Base-by-base conservation (phyloP, 1,140 invertebrate species). In the Agraylea sexmaculata region DNA sequence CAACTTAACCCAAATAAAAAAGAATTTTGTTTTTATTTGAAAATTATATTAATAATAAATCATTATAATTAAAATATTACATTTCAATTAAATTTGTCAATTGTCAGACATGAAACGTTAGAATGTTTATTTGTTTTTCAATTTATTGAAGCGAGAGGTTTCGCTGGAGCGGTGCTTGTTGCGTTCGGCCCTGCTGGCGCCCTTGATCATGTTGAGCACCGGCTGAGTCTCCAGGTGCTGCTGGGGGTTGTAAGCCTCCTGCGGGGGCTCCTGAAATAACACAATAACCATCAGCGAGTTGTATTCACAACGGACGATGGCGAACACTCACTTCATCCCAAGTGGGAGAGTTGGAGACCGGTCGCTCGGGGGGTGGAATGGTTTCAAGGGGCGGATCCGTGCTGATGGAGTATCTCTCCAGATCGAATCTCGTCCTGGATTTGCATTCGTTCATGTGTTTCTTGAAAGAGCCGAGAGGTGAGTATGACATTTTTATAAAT, bases 111-210 rank as follows among this genome's bases (percentile, higher is more conserved):
- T 16, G 12, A 30, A 30, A 30, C 3, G 16, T 30, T 30, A 13
- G 12, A 4, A 11, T 30, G 16, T 13, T 30, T n/a, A 16, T 13
- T 16, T n/a, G 12, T 11, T 30, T 30, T 30, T n/a, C 10, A 7
- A 12, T 32, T 32, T 34, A 34, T 16, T 19, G 16, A 34, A 34
- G 21, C 12, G 32, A 7, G 17, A 30, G 33, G 13, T 35, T 2
- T 16, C 13, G 20, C 18, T 16, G 33, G n/a, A n/a, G 11, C 60
- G 34, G 0, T 53, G 50, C 19, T 54, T 53, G 17, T 54, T 46
- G 0, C 62, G 38, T 23, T 64, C 60, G 0, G 63, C 59, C 0
- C 58, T 57, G 1, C 56, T 60, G 0, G 50, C 54, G 2, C 63
- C 63, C 15, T 52, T 52, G 0, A 56, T 31, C 11, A 59, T 60